Percentiles rank a stretch among this genome's conserved stretches.
Evolutionary conservation across 2,888 invertebrate genomes (phyloP).

Genomic region (Coremacera marginata): DNA sequence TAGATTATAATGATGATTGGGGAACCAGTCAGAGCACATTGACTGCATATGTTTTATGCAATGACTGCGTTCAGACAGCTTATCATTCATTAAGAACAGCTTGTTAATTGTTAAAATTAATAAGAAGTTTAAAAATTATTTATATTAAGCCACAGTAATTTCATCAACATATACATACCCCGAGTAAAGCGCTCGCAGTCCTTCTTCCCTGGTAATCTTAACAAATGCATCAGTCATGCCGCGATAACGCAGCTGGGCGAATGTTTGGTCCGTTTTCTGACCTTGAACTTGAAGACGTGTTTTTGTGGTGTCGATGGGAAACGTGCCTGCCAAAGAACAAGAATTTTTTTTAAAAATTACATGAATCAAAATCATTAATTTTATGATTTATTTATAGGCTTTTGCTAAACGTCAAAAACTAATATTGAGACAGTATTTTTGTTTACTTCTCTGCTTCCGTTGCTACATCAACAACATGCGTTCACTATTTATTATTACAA

Average conservation of each 20-base stretch:
- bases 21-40: too few species aligned
- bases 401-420: neutral
- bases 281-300: slow-evolving; percentile 95
- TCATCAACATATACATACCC: slow-evolving; percentile 73
- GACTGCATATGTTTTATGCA: too few species aligned
- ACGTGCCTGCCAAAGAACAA: slow-evolving; percentile 78
- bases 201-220: slow-evolving; percentile 89
- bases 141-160: neutral
- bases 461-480: neutral
- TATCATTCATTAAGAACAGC: too few species aligned
- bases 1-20: too few species aligned
- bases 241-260: slow-evolving; percentile 82
- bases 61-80: too few species aligned
- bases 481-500: too few species aligned
- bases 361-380: too few species aligned
- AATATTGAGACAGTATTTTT: neutral
- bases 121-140: too few species aligned
- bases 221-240: slow-evolving; percentile 94
- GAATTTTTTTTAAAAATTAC: too few species aligned
- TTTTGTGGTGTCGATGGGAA: slow-evolving; percentile 96
- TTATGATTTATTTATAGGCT: neutral
- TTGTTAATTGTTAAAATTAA: too few species aligned
- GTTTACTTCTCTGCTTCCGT: slow-evolving; percentile 18
- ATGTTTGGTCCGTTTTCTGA: slow-evolving; percentile 82
- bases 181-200: slow-evolving; percentile 85